Evolutionary conservation across 2,888 invertebrate genomes (phyloP).

Genomic region (Chymomyza procnemis): DNA sequence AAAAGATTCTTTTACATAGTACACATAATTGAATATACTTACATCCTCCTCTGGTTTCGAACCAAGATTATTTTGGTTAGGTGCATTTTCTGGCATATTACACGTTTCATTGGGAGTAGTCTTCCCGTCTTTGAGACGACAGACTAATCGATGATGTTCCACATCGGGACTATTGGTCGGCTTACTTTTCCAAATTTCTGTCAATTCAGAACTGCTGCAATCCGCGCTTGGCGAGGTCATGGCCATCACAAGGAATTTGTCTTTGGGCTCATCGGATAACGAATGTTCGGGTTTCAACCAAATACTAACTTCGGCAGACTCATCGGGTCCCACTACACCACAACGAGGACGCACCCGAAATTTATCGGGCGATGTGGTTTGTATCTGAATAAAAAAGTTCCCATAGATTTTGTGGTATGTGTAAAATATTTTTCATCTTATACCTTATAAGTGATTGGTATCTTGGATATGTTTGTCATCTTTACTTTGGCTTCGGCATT

Average conservation of each 20-base stretch:
- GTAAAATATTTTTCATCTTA: conserved; percentile 2
- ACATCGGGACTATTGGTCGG: conserved; percentile 80
- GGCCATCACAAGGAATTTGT: conserved; percentile 93
- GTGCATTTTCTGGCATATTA: no score
- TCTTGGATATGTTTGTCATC: conserved; percentile 80
- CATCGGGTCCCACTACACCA: conserved; percentile 85
- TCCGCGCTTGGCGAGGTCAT: conserved; percentile 83
- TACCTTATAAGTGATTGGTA: conserved; percentile 85
- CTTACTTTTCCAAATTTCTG: conserved; percentile 86
- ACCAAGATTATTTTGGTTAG: no score
- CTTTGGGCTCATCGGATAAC: conserved; percentile 84
- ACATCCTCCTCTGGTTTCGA: no score
- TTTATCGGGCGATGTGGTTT: conserved; percentile 97
- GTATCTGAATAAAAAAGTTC: conserved; percentile 86
- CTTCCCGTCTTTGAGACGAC: conserved; percentile 70
- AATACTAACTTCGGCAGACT: conserved; percentile 84
- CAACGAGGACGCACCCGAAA: conserved; percentile 94
- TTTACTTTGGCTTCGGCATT: conserved; percentile 78
- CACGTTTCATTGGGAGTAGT: not conserved
- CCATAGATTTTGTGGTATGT: not conserved
- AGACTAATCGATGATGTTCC: conserved; percentile 86
- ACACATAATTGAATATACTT: no score
- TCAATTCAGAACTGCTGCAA: conserved; percentile 81
- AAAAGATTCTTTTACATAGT: no score
- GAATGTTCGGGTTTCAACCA: conserved; percentile 87